Evolutionary conservation across 2,797 vertebrate species (phyloP).

Genomic region (Gorsachius magnificus): DNA sequence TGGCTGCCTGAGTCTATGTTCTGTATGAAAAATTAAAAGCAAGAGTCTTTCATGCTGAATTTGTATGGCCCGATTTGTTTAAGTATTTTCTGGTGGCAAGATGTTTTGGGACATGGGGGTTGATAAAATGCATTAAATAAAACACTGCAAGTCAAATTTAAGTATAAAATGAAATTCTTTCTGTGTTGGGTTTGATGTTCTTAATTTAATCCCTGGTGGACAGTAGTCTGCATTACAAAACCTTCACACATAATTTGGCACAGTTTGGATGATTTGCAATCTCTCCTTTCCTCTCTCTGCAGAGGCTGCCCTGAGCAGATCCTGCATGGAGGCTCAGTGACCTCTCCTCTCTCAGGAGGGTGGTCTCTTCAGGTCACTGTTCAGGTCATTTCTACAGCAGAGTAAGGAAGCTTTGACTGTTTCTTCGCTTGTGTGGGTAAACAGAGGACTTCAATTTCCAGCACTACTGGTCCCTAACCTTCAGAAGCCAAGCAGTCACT

Average conservation of each 20-base stretch:
- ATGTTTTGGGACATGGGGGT: neutral
- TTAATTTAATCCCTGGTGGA: conserved; percentile 68
- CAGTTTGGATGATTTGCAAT: conserved; percentile 59
- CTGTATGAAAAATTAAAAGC: conserved; percentile 29
- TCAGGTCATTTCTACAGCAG: conserved; percentile 39
- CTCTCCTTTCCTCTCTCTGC: neutral
- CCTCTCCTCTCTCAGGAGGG: conserved; percentile 63
- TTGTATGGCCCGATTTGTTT: conserved; percentile 35
- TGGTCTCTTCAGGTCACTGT: conserved; percentile 56
- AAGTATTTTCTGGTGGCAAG: conserved; percentile 8
- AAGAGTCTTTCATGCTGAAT: conserved; percentile 63
- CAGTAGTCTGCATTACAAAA: conserved; percentile 57
- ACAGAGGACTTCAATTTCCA: conserved; percentile 42
- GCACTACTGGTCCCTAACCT: conserved; percentile 26
- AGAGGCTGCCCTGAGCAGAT: conserved; percentile 38
- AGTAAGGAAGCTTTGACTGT: conserved; percentile 32
- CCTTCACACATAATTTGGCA: conserved; percentile 68
- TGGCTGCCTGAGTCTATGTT: neutral
- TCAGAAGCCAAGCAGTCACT: neutral
- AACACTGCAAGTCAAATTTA: neutral
- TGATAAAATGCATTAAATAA: conserved; percentile 43
- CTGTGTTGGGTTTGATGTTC: conserved; percentile 59
- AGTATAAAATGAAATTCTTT: conserved; percentile 45
- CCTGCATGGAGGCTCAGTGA: conserved; percentile 16
- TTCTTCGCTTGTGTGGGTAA: conserved; percentile 34